Evolutionary conservation across 2,888 invertebrate species (phyloP).

Genomic region (Dynastes maya): DNA sequence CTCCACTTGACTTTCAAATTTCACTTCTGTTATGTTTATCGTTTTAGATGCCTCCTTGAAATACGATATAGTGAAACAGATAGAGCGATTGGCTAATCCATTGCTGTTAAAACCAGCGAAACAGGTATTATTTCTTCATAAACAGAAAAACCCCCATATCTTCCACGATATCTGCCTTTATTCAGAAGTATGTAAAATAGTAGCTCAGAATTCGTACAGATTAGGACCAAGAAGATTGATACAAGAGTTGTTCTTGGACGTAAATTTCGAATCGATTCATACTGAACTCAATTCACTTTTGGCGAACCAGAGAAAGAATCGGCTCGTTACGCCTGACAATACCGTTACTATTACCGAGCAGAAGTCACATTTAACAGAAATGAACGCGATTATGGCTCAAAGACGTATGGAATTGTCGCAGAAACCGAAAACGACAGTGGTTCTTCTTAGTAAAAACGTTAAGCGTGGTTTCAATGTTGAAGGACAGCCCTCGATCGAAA

Average conservation of each 20-base stretch:
- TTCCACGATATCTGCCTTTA: constrained; percentile 93
- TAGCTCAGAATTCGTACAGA: constrained; percentile 87
- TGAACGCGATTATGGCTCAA: constrained; percentile 49
- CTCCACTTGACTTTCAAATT: not conserved
- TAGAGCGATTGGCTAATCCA: constrained; percentile 85
- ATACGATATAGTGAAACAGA: constrained; percentile 78
- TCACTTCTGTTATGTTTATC: constrained; percentile 10
- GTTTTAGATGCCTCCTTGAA: constrained; percentile 37
- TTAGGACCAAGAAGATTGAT: constrained; percentile 88
- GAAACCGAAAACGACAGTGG: constrained; percentile 28
- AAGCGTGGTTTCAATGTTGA: constrained; percentile 56
- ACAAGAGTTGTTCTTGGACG: constrained; percentile 94
- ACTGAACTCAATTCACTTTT: constrained; percentile 73
- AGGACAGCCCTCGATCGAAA: constrained; percentile 29
- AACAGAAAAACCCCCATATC: constrained; percentile 81
- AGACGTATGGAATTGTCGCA: constrained; percentile 50
- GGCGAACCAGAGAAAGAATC: constrained; percentile 54
- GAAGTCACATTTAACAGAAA: constrained; percentile 9
- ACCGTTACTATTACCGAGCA: not conserved
- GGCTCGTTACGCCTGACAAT: constrained; percentile 50
- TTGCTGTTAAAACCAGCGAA: constrained; percentile 87
- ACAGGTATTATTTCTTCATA: constrained; percentile 83
- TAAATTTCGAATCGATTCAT: constrained; percentile 80
- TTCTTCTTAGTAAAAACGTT: constrained; percentile 52
- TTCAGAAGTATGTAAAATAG: constrained; percentile 88